Percentiles rank a stretch among this genome's conserved stretches.
Evolutionary conservation across 2,113 vertebrate genomes (phyloP).

Genomic region (Pedetes capensis): DNA sequence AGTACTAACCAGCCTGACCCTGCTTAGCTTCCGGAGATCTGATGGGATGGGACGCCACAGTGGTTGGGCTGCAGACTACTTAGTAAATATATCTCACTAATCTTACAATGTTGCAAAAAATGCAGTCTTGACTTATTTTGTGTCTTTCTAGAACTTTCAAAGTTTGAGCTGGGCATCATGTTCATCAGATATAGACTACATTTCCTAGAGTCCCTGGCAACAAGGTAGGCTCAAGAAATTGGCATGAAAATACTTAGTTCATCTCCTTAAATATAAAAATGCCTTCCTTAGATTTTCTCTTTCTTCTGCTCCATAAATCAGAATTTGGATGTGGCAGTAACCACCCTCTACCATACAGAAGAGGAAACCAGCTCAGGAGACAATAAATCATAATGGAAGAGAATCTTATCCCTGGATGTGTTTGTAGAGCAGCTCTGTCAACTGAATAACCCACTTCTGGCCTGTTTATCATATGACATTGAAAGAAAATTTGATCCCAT

Average conservation of each 20-base stretch:
- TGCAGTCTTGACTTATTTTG: neutral
- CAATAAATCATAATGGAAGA: neutral
- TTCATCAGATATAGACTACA: neutral
- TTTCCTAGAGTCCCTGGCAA: neutral
- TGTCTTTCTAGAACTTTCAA: neutral
- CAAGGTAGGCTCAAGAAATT: neutral
- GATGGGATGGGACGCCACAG: too few relatives aligned
- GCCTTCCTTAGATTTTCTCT: neutral
- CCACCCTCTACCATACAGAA: neutral
- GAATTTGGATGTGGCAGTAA: neutral
- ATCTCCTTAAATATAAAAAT: neutral
- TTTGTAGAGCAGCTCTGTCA: neutral
- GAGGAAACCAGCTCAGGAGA: neutral
- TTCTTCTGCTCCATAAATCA: neutral
- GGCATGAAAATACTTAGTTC: neutral
- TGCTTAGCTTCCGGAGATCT: too few relatives aligned
- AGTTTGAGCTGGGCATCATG: neutral
- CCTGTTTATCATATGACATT: neutral
- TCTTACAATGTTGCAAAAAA: constrained; percentile 25
- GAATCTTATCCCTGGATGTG: neutral
- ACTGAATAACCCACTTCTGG: neutral
- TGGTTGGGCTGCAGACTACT: too few relatives aligned
- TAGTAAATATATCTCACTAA: neutral
- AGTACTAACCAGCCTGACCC: too few relatives aligned
- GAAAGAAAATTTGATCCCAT: neutral